Evolutionary conservation across 2,797 vertebrate species (phyloP), one percentile per base, ranked within the genome.

Genomic region (Salarias fasciatus): DNA sequence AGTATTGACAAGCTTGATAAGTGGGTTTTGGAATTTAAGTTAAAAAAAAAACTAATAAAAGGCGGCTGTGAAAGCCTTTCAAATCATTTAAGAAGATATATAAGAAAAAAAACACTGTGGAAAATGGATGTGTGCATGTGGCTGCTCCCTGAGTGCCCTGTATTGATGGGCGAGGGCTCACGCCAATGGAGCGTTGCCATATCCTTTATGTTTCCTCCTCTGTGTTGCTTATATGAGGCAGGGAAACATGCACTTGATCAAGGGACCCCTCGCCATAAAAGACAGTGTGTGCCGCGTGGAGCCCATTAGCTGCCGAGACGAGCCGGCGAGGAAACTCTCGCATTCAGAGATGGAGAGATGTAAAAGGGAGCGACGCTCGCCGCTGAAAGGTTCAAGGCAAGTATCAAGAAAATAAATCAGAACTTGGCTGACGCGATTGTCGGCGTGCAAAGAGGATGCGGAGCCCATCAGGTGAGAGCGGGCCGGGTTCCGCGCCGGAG

Each of bases 311-410:
- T 78, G 24, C n/a, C 14, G 63, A 73, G 72, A 77, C 41, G 43
- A 73, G 77, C 57, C 18, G 52, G 33, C 60, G 35, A 68, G 67
- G 71, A 51, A 55, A 69, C 57, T 45, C 77, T 72, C 42, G 69
- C 55, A 44, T 59, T 71, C 6, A 38, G 47, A 83, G 77, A 83
- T 72, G 78, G 79, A 81, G 69, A 72, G 75, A 84, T 75, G 78
- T 40, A 67, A 85, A 35, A 74, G 74, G 63, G 57, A 72, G 33
- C 29, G 40, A 69, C 65, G 80, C 61, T 69, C n/a, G 84, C 74
- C 73, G 75, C 51, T 79, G 77, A 82, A 86, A 86, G 83, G 88
- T 88, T 89, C 88, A 89, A 89, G 88, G 87, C 79, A 66, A 88
- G 86, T 71, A 61, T 53, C 80, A 77, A 74, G 86, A 51, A 66